These are phyloP conservation scores for Polyploca ridens DNA, from an alignment of 2,888 invertebrate genomes.

Conservation along the genomic window DNA sequence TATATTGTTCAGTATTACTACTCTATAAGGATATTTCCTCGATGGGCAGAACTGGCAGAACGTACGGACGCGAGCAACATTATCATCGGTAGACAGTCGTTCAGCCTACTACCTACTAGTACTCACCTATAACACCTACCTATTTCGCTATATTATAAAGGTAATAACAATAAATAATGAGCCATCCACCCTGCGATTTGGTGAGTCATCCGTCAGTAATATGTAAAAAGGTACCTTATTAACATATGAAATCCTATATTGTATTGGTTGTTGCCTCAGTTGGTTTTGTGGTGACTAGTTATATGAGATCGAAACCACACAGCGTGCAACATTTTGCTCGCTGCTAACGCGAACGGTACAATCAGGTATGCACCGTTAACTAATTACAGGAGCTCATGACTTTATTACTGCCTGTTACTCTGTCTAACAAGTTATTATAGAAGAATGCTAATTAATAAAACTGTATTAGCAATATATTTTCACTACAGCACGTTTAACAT, in stretches of 20 bases:
- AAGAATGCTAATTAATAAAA: neutral
- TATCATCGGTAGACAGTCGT: too few relatives aligned
- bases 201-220: neutral
- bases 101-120: too few relatives aligned
- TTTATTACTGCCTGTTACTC: slow-evolving; percentile 30
- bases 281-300: slow-evolving; percentile 29
- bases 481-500: neutral
- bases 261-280: neutral
- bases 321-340: slow-evolving; percentile 39
- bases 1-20: too few relatives aligned
- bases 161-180: too few relatives aligned
- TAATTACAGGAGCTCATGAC: slow-evolving; percentile 65
- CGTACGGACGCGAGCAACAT: too few relatives aligned
- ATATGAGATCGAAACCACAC: slow-evolving; percentile 36
- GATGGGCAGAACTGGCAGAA: too few relatives aligned
- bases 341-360: slow-evolving; percentile 57
- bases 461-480: neutral
- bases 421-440: slow-evolving; percentile 20
- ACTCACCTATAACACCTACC: too few relatives aligned
- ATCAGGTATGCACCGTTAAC: slow-evolving; percentile 69
- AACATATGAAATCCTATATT: neutral
- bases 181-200: neutral
- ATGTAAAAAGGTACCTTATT: slow-evolving; percentile 10
- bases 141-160: too few relatives aligned
- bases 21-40: too few relatives aligned